Percentiles rank a stretch among this genome's conserved stretches.
Conservation (phyloP, 2,797 vertebrate species). For the Sylvilagus floridanus region DNA sequence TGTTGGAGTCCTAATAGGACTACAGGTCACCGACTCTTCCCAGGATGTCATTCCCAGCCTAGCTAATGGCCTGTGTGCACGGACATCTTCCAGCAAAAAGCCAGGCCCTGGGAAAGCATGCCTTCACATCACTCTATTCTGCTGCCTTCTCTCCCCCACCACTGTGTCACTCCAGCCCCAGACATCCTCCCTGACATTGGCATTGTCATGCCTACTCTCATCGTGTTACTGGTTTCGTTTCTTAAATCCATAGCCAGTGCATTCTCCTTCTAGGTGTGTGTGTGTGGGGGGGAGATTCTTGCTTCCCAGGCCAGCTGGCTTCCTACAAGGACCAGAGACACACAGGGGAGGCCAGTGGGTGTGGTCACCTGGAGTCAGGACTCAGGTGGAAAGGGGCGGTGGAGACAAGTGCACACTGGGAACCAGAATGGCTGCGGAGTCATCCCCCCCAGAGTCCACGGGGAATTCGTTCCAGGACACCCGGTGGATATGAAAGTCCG, state of each 20-base stretch:
- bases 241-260: rapidly evolving
- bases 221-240: not conserved
- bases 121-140: too few relatives aligned
- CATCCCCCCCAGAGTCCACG: not conserved
- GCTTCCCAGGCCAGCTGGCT: not conserved
- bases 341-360: too few relatives aligned
- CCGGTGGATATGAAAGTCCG: too few relatives aligned
- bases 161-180: not conserved
- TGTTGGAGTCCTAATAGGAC: not conserved
- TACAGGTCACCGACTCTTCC: rapidly evolving
- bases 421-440: rapidly evolving
- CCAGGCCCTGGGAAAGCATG: rapidly evolving
- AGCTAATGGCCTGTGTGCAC: rapidly evolving
- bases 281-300: not conserved
- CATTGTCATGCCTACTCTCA: not conserved
- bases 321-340: too few relatives aligned
- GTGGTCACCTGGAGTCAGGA: not conserved
- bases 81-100: not conserved
- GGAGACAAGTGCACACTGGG: not conserved
- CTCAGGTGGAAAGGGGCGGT: too few relatives aligned
- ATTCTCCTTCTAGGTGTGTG: rapidly evolving
- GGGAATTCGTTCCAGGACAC: not conserved
- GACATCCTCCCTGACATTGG: not conserved
- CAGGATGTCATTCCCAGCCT: not conserved
- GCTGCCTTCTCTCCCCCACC: rapidly evolving